Evolutionary conservation across 2,113 vertebrate genomes (phyloP).

Genomic region (Mastomys natalensis): DNA sequence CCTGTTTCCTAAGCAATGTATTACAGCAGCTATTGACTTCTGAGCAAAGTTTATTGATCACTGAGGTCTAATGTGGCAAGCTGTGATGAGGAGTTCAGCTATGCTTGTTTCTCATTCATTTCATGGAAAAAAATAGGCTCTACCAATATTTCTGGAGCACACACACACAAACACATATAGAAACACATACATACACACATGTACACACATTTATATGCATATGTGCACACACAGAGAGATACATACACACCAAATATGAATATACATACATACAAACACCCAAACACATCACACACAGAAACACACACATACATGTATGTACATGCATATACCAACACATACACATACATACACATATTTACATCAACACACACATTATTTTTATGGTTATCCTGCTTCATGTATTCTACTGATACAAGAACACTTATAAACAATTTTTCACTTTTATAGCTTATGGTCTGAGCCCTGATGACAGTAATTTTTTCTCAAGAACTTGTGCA

Average conservation of each 20-base stretch:
- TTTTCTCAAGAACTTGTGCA: background rate
- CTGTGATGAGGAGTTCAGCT: background rate
- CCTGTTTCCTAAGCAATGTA: background rate
- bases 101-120: background rate
- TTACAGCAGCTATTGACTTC: constrained; percentile 16
- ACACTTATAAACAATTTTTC: background rate
- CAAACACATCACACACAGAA: background rate
- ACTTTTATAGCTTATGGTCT: background rate
- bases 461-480: background rate
- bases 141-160: background rate
- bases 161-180: background rate
- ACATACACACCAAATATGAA: background rate
- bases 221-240: background rate
- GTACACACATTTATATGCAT: no score
- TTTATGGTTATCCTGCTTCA: background rate
- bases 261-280: background rate
- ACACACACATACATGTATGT: background rate
- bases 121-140: background rate
- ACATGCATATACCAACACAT: background rate
- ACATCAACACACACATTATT: background rate
- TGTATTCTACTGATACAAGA: background rate
- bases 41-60: background rate
- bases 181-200: background rate
- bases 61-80: background rate
- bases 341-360: background rate